Evolutionary conservation across 2,797 vertebrate genomes (phyloP).

Genomic region (Megalops cyprinoides): DNA sequence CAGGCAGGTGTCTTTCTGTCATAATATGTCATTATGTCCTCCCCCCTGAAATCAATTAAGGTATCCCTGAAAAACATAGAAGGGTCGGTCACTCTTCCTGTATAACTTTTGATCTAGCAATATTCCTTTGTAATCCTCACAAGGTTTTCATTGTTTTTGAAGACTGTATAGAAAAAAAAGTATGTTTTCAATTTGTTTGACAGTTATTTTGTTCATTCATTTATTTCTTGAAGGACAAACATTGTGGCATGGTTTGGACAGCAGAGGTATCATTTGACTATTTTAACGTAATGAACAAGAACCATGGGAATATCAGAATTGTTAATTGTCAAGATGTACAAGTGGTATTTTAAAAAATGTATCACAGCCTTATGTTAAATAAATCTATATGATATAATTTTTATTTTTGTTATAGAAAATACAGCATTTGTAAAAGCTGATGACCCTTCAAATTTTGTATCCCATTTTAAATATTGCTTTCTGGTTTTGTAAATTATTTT

Average conservation of each 20-base stretch:
- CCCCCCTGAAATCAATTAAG: conserved; percentile 32
- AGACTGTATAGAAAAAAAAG: conserved; percentile 43
- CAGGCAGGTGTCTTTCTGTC: conserved; percentile 23
- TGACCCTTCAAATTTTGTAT: conserved; percentile 71
- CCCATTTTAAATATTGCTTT: conserved; percentile 61
- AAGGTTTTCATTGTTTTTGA: conserved; percentile 38
- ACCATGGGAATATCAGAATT: conserved; percentile 69
- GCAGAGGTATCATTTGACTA: conserved; percentile 49
- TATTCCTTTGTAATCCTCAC: conserved; percentile 35
- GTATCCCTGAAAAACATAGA: conserved; percentile 32
- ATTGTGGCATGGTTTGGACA: conserved; percentile 51
- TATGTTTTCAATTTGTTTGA: conserved; percentile 43
- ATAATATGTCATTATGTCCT: conserved; percentile 6
- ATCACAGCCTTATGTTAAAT: conserved; percentile 76
- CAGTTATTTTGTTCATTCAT: conserved; percentile 49
- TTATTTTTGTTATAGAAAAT: conserved; percentile 77
- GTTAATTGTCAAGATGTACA: conserved; percentile 68
- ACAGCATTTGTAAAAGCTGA: conserved; percentile 72
- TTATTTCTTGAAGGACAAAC: conserved; percentile 50
- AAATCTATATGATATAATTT: conserved; percentile 73
- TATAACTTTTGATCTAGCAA: conserved; percentile 52
- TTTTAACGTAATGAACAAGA: conserved; percentile 65
- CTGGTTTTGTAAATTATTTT: conserved; percentile 75
- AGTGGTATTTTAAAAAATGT: conserved; percentile 75
- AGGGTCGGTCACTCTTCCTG: conserved; percentile 23